These are phyloP conservation scores for Drosophila histrio DNA, from an alignment of 2,888 invertebrate species.

Conservation along the genomic window DNA sequence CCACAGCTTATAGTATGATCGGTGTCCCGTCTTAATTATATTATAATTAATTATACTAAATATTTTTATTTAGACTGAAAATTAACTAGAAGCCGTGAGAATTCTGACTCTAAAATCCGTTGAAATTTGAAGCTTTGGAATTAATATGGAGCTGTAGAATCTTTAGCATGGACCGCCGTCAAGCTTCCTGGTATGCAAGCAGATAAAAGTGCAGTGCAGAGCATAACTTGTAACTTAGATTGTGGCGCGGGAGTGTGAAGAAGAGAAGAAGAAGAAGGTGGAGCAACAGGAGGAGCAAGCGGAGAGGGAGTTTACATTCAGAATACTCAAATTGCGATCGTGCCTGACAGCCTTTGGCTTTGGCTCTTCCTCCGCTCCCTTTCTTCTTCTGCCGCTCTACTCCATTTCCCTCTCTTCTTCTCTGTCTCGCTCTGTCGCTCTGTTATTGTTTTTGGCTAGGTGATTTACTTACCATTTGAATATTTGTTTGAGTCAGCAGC, in stretches of 20 bases:
- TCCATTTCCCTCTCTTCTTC: neutral
- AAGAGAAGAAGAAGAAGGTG: neutral
- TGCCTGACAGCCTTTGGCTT: slow-evolving; percentile 26
- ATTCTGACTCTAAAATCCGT: neutral
- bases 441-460: slow-evolving; percentile 34
- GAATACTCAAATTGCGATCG: slow-evolving; percentile 43
- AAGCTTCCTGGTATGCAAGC: slow-evolving; percentile 2
- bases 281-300: neutral
- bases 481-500: slow-evolving; percentile 69
- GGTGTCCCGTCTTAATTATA: too few relatives aligned
- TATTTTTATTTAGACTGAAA: too few relatives aligned
- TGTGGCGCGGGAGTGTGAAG: neutral
- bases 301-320: neutral
- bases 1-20: too few relatives aligned
- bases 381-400: neutral
- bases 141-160: neutral
- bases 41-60: too few relatives aligned
- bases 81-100: neutral
- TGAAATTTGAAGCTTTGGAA: neutral
- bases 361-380: neutral
- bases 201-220: slow-evolving; percentile 1
- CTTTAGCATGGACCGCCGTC: neutral
- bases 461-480: slow-evolving; percentile 71
- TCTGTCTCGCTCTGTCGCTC: neutral
- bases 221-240: neutral